Conservation (phyloP, 2,797 vertebrate species). For the Sus cebifrons region DNA sequence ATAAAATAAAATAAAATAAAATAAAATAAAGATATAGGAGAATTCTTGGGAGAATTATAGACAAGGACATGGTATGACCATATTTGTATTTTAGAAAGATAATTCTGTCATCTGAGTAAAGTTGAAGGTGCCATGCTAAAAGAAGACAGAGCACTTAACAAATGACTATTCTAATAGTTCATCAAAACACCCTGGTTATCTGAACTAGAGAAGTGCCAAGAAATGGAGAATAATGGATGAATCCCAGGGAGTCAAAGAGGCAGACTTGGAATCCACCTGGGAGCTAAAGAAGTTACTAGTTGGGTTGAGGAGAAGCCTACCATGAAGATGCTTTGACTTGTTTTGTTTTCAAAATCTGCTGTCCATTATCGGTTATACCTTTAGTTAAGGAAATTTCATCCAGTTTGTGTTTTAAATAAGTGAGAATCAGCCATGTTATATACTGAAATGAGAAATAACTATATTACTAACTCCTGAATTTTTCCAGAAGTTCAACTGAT, state of each 20-base stretch:
- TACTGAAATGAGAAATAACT: constrained; percentile 37
- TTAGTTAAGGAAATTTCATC: background rate
- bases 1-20: too few relatives aligned
- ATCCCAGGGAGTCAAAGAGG: background rate
- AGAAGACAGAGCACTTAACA: background rate
- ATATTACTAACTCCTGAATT: background rate
- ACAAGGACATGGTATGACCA: background rate
- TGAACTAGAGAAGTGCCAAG: background rate
- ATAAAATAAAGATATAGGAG: too few relatives aligned
- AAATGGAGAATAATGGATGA: background rate
- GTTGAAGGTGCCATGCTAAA: background rate
- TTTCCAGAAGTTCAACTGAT: constrained; percentile 5
- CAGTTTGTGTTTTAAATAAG: constrained; percentile 38
- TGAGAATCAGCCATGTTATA: background rate
- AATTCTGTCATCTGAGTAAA: background rate
- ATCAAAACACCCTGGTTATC: background rate
- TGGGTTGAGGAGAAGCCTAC: background rate
- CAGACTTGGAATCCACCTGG: background rate
- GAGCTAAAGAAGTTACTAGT: background rate
- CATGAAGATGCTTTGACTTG: background rate
- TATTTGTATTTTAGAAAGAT: constrained; percentile 8
- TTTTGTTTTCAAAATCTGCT: constrained; percentile 27
- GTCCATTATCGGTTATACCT: background rate
- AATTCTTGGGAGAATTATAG: background rate
- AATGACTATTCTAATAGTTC: background rate